These are phyloP conservation scores for Noctua janthe DNA, from an alignment of 2,888 invertebrate species.

Conservation along the genomic window DNA sequence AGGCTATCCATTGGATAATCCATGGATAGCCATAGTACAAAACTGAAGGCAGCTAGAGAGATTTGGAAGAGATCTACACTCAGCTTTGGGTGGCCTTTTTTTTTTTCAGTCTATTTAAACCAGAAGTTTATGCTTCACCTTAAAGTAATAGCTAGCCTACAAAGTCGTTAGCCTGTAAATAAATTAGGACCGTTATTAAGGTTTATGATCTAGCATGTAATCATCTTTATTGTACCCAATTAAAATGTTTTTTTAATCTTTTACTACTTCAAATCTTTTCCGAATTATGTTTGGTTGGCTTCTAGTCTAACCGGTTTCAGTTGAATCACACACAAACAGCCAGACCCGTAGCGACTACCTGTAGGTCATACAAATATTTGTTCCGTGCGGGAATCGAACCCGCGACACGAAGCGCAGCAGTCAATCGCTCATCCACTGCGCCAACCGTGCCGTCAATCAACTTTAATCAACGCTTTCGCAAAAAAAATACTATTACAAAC, in stretches of 20 bases:
- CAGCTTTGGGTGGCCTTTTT: too few species aligned
- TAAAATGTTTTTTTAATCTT: neutral
- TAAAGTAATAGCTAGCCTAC: slow-evolving; percentile 65
- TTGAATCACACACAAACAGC: too few species aligned
- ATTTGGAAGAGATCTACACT: too few species aligned
- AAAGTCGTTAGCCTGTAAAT: slow-evolving; percentile 71
- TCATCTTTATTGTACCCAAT: slow-evolving; percentile 21
- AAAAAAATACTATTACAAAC: neutral
- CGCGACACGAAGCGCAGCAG: too few species aligned
- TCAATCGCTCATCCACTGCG: too few species aligned
- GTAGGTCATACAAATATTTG: too few species aligned
- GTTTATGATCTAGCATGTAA: slow-evolving; percentile 60
- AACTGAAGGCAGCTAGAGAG: too few species aligned
- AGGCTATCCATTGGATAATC: too few species aligned
- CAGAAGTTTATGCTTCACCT: slow-evolving; percentile 18
- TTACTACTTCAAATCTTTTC: neutral
- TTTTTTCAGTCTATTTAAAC: too few species aligned
- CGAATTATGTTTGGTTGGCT: neutral
- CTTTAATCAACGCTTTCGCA: neutral
- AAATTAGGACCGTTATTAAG: slow-evolving; percentile 76
- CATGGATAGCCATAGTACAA: too few species aligned
- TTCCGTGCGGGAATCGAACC: too few species aligned
- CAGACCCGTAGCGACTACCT: too few species aligned
- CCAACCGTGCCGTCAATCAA: neutral
- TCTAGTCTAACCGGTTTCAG: neutral